Base-by-base conservation (phyloP, 1,140 invertebrate species). In the Onthophagus taurus region DNA sequence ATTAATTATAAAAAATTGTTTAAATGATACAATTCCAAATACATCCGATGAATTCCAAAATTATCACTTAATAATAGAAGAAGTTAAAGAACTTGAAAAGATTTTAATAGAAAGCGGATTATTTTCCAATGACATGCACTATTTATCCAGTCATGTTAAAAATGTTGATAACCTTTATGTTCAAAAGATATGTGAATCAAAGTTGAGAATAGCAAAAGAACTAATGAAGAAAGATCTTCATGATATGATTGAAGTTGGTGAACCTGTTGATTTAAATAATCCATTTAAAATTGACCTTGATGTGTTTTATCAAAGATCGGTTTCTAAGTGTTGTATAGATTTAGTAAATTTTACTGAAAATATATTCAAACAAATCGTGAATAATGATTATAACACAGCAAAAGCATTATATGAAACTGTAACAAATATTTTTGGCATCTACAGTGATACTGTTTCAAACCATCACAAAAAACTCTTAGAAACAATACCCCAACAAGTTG, bases 161-260 rank as follows among this genome's bases (percentile, higher is more conserved):
- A 81, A 89, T 64, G 78, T 92, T 26, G 82, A 90, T 57, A 65
- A 75, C 4, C 64, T 89, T 16, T 91, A 86, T 66, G 78, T 83
- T 23, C 76, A 83, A 50, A 85, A 88, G 61, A 80, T 84, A 41
- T 81, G 82, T 53, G 73, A 82, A 53, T 73, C 81, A 43, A 79
- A 88, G 31, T 56, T 88, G 17, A 72, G 76, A 20, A 73, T 69
- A 49, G 85, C 88, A 0, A 68, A 78, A 30, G 68, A 67, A 48
- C 77, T 93, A 16, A 86, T 91, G 72, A 78, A 79, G 42, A 81
- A 84, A 56, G 85, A 92, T 63, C 68, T 93, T 20, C 84, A 89
- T 59, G 76, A 83, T 45, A 82, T 83, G 36, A 74, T 81, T 39
- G 72, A 74, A 48, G 68, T 80, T 51, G 73, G 72, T 2, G 63